Conservation (phyloP, 2,113 vertebrate species). For the Albula glossodonta region DNA sequence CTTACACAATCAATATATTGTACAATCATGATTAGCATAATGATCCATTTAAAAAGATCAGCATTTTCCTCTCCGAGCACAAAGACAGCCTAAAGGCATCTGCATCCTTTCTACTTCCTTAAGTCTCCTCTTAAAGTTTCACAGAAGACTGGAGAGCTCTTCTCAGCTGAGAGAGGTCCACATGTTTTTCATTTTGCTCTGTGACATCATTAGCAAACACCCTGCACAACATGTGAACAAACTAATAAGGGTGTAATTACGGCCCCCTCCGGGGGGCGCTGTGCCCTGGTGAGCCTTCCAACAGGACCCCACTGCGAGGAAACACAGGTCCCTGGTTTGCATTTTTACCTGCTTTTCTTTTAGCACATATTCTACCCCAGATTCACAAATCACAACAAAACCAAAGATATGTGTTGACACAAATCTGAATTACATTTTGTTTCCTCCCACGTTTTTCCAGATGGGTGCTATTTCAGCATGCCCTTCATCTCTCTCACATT, state of each 20-base stretch:
- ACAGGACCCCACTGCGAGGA: neutral
- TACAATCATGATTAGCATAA: neutral
- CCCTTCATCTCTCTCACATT: neutral
- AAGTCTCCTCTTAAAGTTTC: neutral
- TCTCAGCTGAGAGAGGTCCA: conserved; percentile 28
- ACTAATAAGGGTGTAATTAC: conserved; percentile 43
- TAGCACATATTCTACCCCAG: neutral
- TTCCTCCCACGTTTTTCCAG: neutral
- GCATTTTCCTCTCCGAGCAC: neutral
- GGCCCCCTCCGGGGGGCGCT: conserved; percentile 18
- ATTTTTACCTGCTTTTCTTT: neutral
- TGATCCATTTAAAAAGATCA: neutral
- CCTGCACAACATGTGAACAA: conserved; percentile 31
- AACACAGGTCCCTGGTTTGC: neutral
- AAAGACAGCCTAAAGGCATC: neutral
- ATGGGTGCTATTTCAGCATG: neutral
- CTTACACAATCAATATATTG: no score
- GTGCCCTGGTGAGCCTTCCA: neutral
- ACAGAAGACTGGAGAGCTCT: neutral
- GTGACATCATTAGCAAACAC: conserved; percentile 51
- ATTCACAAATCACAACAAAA: no score
- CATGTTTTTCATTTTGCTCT: conserved; percentile 59
- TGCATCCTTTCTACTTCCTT: neutral
- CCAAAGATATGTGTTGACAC: neutral
- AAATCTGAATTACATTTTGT: neutral